Evolutionary conservation across 53 echinoderm and acorn worm genomes (phyloP).

Genomic region (Patiria pectinifera): DNA sequence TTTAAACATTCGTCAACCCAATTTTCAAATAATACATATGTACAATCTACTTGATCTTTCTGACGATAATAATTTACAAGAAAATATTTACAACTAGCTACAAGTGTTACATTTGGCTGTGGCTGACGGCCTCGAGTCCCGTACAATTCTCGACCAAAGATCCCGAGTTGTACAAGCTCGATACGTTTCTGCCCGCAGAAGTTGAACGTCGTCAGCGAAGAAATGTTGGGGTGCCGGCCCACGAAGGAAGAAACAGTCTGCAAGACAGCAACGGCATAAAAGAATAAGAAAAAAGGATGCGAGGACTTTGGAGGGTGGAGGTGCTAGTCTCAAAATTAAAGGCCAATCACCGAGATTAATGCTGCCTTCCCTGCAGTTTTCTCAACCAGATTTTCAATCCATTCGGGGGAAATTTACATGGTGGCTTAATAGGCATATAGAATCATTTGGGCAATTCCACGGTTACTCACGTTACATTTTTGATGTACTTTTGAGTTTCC

Average conservation of each 20-base stretch:
- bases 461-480: too few species aligned
- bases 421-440: too few species aligned
- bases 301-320: neutral
- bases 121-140: neutral
- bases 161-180: neutral
- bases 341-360: too few species aligned
- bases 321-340: too few species aligned
- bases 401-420: too few species aligned
- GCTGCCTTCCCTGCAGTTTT: too few species aligned
- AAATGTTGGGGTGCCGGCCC: constrained; percentile 55
- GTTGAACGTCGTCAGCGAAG: constrained; percentile 21
- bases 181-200: constrained; percentile 51
- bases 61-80: constrained; percentile 13
- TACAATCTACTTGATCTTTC: neutral
- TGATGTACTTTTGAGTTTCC: too few species aligned
- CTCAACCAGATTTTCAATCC: too few species aligned
- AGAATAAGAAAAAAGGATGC: neutral
- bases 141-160: neutral
- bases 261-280: neutral
- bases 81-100: constrained; percentile 27
- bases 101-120: neutral
- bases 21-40: constrained; percentile 17
- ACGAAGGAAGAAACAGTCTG: neutral
- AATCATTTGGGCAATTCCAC: too few species aligned
- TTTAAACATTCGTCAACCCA: constrained; percentile 2